These are phyloP conservation scores for Saguinus imperator DNA, from an alignment of 2,113 vertebrate species.

Conservation along the genomic window DNA sequence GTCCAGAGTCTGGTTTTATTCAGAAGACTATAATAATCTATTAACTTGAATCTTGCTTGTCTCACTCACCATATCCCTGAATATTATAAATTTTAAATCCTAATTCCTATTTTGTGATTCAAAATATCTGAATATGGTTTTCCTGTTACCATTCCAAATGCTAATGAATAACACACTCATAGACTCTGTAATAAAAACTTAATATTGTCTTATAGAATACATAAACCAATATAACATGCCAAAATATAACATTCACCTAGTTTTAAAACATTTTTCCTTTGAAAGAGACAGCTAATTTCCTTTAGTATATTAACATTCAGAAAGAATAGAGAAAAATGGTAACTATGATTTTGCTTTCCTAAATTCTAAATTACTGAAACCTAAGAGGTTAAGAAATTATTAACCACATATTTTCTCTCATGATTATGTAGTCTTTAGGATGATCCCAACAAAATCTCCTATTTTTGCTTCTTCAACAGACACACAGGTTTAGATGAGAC, in stretches of 20 bases:
- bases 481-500: background rate
- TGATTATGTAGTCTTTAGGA: background rate
- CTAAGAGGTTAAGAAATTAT: background rate
- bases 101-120: background rate
- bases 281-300: slow-evolving; percentile 6
- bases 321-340: background rate
- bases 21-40: background rate
- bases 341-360: background rate
- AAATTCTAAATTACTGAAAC: slow-evolving; percentile 32
- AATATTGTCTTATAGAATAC: background rate
- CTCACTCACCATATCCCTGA: background rate
- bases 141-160: background rate
- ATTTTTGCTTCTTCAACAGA: background rate
- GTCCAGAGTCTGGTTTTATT: background rate
- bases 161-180: background rate
- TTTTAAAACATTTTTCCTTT: background rate
- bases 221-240: background rate
- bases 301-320: background rate
- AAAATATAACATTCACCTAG: background rate
- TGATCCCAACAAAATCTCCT: background rate
- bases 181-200: background rate
- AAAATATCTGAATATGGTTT: background rate
- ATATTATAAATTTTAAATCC: background rate
- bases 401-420: background rate
- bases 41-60: background rate